Base-by-base conservation (phyloP, 1,140 invertebrate species). In the Bombus balteatus region DNA sequence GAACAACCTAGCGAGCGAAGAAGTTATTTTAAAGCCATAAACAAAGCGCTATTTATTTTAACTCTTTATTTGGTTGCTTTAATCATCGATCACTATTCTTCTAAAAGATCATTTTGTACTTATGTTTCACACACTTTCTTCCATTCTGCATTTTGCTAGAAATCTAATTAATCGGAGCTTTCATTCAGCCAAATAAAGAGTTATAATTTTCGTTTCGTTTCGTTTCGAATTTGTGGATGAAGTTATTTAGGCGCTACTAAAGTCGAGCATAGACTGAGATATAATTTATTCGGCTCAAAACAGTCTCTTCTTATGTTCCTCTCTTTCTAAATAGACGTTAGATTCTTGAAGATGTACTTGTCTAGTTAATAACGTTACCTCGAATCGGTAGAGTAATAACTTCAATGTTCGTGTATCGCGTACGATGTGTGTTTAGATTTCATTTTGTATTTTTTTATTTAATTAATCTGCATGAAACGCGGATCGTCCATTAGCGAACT, bases 1-100 rank as follows among this genome's bases (percentile, higher is more conserved):
- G 43, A 94, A 92, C 37, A 92, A 93, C 68, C 75, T 94, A 6
- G 90, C 92, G 12, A 90, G 91, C 34, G 93, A 94, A 77, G 93
- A 94, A 86, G 85, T 94, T 74, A 89, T 94, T 32, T 70, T 94
- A 0, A 94, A 94, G 74, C 88, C 90, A 28, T 94, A 73, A 94
- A 86, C 43, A 34, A 78, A 70, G 10, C 65, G 12, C 62, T 71
- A 71, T 72, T 47, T 53, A 32, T 70, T 78, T 53, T n/a, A 72
- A 73, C 57, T 73, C 75, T 71, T 84, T 79, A 66, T 78, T 72
- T 47, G 83, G 28, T 37, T 65, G 34, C 47, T 41, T 80, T 41
- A n/a, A 81, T 57, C 47, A 41, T 70, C 43, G 47, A 81, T 43
- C 70, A 34, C 34, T 47, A 32, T 39, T 28, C 1, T n/a, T 65